These are phyloP conservation scores for Reinhardtius hippoglossoides DNA, from an alignment of 2,113 vertebrate genomes.

Conservation along the genomic window DNA sequence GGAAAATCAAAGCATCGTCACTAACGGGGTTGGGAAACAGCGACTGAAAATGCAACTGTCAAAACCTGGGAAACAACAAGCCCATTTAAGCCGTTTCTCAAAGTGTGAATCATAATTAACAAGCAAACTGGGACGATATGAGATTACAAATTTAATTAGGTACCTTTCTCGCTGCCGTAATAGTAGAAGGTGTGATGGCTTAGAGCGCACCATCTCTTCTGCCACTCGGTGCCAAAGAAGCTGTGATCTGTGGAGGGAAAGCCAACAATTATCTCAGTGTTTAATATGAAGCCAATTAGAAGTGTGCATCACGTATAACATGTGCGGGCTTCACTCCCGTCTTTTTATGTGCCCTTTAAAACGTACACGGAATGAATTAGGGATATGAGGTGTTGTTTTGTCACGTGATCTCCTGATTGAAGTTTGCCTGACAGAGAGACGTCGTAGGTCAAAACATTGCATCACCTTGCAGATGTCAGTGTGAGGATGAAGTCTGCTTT, in stretches of 20 bases:
- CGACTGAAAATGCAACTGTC: not conserved
- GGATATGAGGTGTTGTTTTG: not conserved
- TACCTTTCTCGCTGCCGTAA: conserved; percentile 97
- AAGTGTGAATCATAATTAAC: not conserved
- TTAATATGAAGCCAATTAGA: not conserved
- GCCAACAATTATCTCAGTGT: not conserved
- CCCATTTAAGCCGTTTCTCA: not conserved
- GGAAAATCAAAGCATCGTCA: conserved; percentile 22
- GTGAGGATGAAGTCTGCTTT: not conserved
- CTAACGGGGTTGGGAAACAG: not conserved
- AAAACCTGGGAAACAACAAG: not conserved
- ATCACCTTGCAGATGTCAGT: not conserved
- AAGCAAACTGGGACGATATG: not conserved
- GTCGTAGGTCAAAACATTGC: not conserved
- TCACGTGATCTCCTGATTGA: not conserved
- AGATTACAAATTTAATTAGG: not conserved
- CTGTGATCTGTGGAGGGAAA: conserved; percentile 89
- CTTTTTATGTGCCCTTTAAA: not conserved
- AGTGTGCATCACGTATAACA: not conserved
- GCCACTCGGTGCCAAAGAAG: conserved; percentile 97
- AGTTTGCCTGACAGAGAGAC: not conserved
- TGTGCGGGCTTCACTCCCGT: not conserved
- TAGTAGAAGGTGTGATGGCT: conserved; percentile 93
- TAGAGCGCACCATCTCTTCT: conserved; percentile 96
- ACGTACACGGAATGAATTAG: not conserved